phyloP scores from a whole-genome alignment of 1,140 invertebrate species.

The Leptinotarsa lineolata region DNA sequence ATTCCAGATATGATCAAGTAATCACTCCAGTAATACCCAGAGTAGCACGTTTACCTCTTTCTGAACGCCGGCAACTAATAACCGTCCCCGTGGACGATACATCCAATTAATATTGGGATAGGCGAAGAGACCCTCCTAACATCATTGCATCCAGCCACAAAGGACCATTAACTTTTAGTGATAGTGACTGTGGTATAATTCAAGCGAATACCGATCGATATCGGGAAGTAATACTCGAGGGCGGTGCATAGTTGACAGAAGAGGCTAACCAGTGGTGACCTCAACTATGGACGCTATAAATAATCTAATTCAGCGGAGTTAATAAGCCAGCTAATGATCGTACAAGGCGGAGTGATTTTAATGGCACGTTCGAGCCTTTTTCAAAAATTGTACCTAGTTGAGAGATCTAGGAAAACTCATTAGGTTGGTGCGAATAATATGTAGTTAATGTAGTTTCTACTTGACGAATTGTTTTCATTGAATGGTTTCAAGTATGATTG shows the following conservation, averaged over 20 bases:
- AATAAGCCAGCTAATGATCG: constrained; percentile 35
- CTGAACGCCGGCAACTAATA: constrained; percentile 12
- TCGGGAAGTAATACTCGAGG: constrained; percentile 32
- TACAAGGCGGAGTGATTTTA: neutral
- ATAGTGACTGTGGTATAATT: constrained; percentile 38
- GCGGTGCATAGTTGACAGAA: constrained; percentile 34
- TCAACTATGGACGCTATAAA: constrained; percentile 33
- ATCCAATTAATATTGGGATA: constrained; percentile 37
- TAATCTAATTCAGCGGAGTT: constrained; percentile 35
- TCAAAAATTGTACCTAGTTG: neutral
- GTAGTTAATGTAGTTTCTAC: too few species aligned
- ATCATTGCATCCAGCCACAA: constrained; percentile 38
- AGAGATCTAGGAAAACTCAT: too few species aligned
- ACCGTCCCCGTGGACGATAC: constrained; percentile 27
- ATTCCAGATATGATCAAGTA: too few species aligned
- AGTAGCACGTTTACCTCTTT: neutral
- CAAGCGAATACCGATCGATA: constrained; percentile 38
- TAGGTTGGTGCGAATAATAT: too few species aligned
- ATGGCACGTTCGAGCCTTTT: neutral
- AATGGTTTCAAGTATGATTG: too few species aligned
- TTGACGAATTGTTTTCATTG: too few species aligned
- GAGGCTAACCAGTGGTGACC: constrained; percentile 37
- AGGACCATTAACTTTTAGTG: constrained; percentile 41
- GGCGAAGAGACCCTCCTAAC: constrained; percentile 34
- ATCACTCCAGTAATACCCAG: neutral